A percentile compares a stretch with the other conserved stretches of the same genome.
These are phyloP conservation scores for Diogma glabrata DNA, from an alignment of 2,888 invertebrate genomes.

Conservation along the genomic window DNA sequence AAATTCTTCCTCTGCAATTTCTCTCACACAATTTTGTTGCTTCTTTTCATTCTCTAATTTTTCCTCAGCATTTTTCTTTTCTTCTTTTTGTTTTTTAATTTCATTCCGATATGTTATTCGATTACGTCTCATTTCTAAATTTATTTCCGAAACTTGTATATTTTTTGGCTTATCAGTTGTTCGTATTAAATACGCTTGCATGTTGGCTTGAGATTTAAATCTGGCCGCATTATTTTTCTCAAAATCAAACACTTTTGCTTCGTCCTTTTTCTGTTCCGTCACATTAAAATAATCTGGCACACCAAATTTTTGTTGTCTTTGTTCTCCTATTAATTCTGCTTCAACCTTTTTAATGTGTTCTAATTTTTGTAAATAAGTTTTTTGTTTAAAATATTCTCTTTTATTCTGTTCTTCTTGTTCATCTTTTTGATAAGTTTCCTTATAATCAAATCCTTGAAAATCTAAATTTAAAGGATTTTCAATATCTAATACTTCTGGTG, in stretches of 20 bases:
- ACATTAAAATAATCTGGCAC: slow-evolving; percentile 19
- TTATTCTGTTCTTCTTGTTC: slow-evolving; percentile 30
- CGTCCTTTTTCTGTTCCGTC: neutral
- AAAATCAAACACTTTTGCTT: neutral
- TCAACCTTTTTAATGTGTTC: slow-evolving; percentile 22
- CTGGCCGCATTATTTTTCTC: neutral
- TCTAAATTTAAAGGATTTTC: slow-evolving; percentile 32
- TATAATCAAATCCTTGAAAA: slow-evolving; percentile 33
- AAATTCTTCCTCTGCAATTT: slow-evolving; percentile 12
- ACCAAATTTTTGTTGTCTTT: slow-evolving; percentile 24
- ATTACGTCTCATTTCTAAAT: neutral
- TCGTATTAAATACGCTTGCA: slow-evolving; percentile 24
- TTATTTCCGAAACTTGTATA: neutral
- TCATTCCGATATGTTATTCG: neutral
- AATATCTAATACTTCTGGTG: slow-evolving; percentile 25
- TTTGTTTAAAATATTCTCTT: slow-evolving; percentile 26
- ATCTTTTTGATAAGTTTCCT: slow-evolving; percentile 29
- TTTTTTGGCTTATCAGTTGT: slow-evolving; percentile 23
- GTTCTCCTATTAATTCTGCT: slow-evolving; percentile 22
- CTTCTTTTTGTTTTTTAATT: neutral
- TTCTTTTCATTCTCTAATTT: slow-evolving; percentile 9
- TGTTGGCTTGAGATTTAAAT: neutral
- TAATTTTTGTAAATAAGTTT: slow-evolving; percentile 27
- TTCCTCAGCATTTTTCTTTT: neutral
- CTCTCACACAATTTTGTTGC: neutral